phyloP scores from a whole-genome alignment of 2,113 vertebrate genomes.

The Nyctereutes procyonoides region DNA sequence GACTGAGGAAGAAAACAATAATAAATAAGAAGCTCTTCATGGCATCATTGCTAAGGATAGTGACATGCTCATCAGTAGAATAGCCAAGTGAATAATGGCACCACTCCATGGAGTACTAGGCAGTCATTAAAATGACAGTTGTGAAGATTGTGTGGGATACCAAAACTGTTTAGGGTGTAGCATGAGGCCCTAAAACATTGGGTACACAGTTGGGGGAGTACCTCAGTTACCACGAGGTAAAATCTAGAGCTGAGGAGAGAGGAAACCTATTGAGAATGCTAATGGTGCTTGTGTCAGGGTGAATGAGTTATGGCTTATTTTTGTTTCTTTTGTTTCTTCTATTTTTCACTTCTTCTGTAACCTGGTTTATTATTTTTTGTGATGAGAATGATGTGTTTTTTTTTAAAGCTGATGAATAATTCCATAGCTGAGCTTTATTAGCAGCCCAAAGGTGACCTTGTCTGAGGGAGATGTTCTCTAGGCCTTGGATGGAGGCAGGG shows the following conservation, averaged over 20 bases:
- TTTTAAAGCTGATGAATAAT: constrained; percentile 69
- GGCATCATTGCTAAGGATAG: background rate
- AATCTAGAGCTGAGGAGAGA: background rate
- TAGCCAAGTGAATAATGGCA: background rate
- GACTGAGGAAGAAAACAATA: background rate
- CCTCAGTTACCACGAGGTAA: background rate
- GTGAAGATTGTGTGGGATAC: background rate
- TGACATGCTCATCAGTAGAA: background rate
- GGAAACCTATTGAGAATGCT: constrained; percentile 51
- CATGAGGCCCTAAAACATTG: background rate
- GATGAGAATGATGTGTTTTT: constrained; percentile 71
- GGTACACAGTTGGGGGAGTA: background rate
- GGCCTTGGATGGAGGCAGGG: background rate
- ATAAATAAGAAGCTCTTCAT: background rate
- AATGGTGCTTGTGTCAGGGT: constrained; percentile 51
- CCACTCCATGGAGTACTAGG: background rate
- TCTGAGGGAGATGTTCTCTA: constrained; percentile 8
- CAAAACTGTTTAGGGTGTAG: background rate
- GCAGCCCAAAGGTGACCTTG: constrained; percentile 67
- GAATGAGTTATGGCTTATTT: constrained; percentile 71
- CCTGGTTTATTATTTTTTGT: constrained; percentile 69
- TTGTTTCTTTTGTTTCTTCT: constrained; percentile 61
- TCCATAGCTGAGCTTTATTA: constrained; percentile 57
- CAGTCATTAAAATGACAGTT: background rate
- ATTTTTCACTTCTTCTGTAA: constrained; percentile 64